Base-by-base conservation (phyloP, 2,888 invertebrate genomes). In the Plutella xylostella region DNA sequence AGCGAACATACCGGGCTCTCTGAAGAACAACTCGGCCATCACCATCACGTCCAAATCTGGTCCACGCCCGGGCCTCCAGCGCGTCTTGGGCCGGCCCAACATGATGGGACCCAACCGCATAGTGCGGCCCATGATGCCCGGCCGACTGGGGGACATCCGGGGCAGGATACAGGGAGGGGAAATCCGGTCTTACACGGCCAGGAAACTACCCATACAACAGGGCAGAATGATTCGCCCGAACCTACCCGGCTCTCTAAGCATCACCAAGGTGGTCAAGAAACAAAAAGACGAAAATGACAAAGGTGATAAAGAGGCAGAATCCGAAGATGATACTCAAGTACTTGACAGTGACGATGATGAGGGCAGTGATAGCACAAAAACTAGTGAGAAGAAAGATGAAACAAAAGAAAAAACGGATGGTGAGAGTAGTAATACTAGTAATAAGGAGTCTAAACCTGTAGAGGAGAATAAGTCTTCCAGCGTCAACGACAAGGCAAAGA, bases 11-110 rank as follows among this genome's bases (percentile, higher is more conserved):
- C 85, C 85, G 3, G 79, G 82, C 14, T 82, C 85, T 3, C 67
- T 88, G 47, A 88, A 88, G 60, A 86, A 87, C 53, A 88, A 88
- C 58, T 85, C 88, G 0, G 86, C 87, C 1, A 84, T 88, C 19
- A 86, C 88, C 1, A 86, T 87, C 11, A 83, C 86, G 28, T 87
- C 88, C 1, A 85, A 85, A 59, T 65, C 67, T 6, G 72, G 69
- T 0, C 70, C 71, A 0, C 65, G 79, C 40, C 72, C 74, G 12
- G 73, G 69, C 12, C 67, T 65, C 46, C 77, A 78, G 46, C 69
- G 82, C 57, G 60, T 80, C 18, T 53, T 79, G 31, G 54, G 61
- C 4, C 63, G 85, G 47, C 80, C 82, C 9, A 62, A 72, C 15
- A 54, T 68, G 45, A 63, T 79, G 51, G 67, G 71, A 2, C 68